A percentile compares a stretch with the other conserved stretches of the same genome.
Conservation (phyloP, 2,113 vertebrate species). For the Etia nguti region DNA sequence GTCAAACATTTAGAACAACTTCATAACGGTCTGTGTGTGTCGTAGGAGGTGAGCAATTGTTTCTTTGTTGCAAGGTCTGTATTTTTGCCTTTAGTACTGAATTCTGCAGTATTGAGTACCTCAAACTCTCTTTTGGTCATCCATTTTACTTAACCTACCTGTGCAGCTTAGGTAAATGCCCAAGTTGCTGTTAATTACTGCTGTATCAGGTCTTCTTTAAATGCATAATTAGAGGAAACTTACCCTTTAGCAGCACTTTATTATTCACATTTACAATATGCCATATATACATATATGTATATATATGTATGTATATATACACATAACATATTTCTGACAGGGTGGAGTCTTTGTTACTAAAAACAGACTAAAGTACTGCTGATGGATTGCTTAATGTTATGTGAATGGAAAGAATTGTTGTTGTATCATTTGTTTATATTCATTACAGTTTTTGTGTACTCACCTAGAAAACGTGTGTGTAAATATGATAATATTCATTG, state of each 20-base stretch:
- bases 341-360: conserved; percentile 14
- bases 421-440: conserved; percentile 4
- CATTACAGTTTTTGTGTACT: background rate
- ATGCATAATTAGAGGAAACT: background rate
- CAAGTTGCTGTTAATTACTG: conserved; percentile 11
- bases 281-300: background rate
- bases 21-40: background rate
- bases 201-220: conserved; percentile 43
- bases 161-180: background rate
- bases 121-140: background rate
- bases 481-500: background rate
- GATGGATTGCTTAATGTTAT: conserved; percentile 30
- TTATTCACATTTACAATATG: conserved; percentile 10
- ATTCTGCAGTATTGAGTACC: background rate
- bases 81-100: background rate
- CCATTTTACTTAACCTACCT: background rate
- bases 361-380: conserved; percentile 39
- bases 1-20: background rate
- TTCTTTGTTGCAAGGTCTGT: background rate
- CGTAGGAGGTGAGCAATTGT: background rate
- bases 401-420: background rate
- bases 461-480: background rate
- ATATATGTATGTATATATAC: too few relatives aligned
- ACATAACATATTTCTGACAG: background rate
- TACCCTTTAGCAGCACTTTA: conserved; percentile 61